These are phyloP conservation scores for Parthenolecanium corni DNA, from an alignment of 2,888 invertebrate genomes.

Conservation along the genomic window DNA sequence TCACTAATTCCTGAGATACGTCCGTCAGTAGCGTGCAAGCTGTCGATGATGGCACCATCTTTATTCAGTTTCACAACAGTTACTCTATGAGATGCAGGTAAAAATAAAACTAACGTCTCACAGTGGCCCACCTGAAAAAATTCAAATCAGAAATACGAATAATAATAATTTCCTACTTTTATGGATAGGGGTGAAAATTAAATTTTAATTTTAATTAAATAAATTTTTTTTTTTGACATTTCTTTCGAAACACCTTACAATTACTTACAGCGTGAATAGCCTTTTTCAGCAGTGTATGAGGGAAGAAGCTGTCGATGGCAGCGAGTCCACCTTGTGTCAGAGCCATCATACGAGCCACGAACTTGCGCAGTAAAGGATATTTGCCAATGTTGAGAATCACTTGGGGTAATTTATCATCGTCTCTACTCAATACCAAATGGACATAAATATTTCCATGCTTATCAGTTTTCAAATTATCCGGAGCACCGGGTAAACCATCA, in stretches of 20 bases:
- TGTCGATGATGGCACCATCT: slow-evolving; percentile 57
- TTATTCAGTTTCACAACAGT: slow-evolving; percentile 56
- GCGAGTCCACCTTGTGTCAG: slow-evolving; percentile 23
- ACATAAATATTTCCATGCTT: slow-evolving; percentile 58
- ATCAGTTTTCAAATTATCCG: slow-evolving; percentile 48
- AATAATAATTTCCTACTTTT: slow-evolving; percentile 24
- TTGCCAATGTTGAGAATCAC: slow-evolving; percentile 15
- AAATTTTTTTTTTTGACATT: too few species aligned
- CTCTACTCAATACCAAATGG: slow-evolving; percentile 48
- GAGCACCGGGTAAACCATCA: slow-evolving; percentile 63
- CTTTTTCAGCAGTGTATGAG: slow-evolving; percentile 30
- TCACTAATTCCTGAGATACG: slow-evolving; percentile 49
- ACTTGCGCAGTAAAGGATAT: slow-evolving; percentile 30
- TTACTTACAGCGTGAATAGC: slow-evolving; percentile 31
- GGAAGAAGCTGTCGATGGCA: slow-evolving; percentile 22
- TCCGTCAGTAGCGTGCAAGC: slow-evolving; percentile 50
- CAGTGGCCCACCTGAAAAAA: slow-evolving; percentile 54
- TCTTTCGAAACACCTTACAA: too few species aligned
- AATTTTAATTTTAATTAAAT: too few species aligned
- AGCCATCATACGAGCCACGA: slow-evolving; percentile 20
- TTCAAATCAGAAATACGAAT: slow-evolving; percentile 29
- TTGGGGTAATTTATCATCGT: slow-evolving; percentile 30
- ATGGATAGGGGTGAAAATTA: too few species aligned
- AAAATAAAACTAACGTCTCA: slow-evolving; percentile 40
- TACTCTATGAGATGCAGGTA: slow-evolving; percentile 39